Evolutionary conservation across 1,140 invertebrate species (phyloP), one percentile per base, ranked within the genome.

Genomic region (Laupala kohalensis): DNA sequence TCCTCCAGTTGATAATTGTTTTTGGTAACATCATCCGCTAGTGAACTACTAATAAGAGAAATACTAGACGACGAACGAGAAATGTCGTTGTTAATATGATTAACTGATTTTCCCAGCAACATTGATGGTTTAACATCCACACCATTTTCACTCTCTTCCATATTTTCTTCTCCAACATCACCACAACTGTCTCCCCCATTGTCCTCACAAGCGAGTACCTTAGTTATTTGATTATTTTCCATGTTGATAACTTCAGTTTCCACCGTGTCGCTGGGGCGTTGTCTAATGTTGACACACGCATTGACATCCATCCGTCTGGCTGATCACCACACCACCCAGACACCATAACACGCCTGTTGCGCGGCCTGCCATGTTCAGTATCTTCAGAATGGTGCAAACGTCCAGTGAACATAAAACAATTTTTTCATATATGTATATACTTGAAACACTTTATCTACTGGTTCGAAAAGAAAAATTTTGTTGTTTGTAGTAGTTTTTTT

Each of bases 1-100:
- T 68, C 67, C 29, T 68, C 67, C 1, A 27, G 67, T 23, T 25
- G 24, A 23, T 23, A 29, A 23, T 29, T 29, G 29, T 29, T 68
- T 29, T 29, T 68, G 4, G 6, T 23, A n/a, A 29, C 15, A 19
- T 68, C 67, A 23, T 68, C 67, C 24, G 27, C 29, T 29, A 29
- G 67, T 9, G 28, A 37, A 37, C 67, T 68, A 27, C 67, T 68
- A 0, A 23, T 29, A 23, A 68, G 27, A n/a, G 67, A 68, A 27
- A 29, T 24, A 6, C 26, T 37, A 5, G 67, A 68, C 24, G 67
- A 68, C 19, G 67, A 68, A 68, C 67, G 67, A 23, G 67, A 68
- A 6, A 68, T 3, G 13, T 68, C 67, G 23, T 65, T 65, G 23
- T 68, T 68, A 68, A 5, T 29, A 29, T 27, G 27, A 29, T 27